Base-by-base conservation (phyloP, 1,140 invertebrate species). In the Spodoptera frugiperda region DNA sequence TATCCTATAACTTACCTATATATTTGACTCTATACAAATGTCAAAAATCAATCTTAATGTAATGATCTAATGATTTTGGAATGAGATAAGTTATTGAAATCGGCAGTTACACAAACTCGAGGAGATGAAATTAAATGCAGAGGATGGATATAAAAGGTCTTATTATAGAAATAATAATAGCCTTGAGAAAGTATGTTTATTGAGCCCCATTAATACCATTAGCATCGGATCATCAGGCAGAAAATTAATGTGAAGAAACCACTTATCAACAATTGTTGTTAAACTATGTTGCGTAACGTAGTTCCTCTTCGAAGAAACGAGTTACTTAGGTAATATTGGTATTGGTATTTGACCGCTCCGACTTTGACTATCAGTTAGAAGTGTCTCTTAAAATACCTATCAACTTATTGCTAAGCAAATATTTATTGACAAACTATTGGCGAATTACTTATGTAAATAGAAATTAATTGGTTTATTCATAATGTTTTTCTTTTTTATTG, bases 171-270 rank as follows among this genome's bases (percentile, higher is more conserved):
- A 46, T 75, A 44, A 80, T 82, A 77, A 71, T 77, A 67, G 21
- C 51, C 80, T 78, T 83, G 82, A 76, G 79, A 83, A 77, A 79
- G 74, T 77, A 76, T 70, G 61, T 49, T 65, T 49, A 53, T 46
- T 33, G 51, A 33, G 65, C 48, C 65, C 65, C 17, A 68, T 68
- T 53, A 53, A 51, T 53, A 53, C 25, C 12, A 48, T 33, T 51
- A 46, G 25, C 30, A 57, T 17, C 71, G 17, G 33, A 73, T 78
- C 77, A 76, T 46, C 30, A 30, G 61, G 33, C 11, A 53, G 65
- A 68, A 55, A 67, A 76, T 68, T 68, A 48, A 68, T 21, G 53
- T 76, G 25, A 54, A 48, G 51, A 68, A 68, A 53, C 65, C 48
- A 68, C 44, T 63, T 49, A 65, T 65, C 30, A 53, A 68, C 65